phyloP scores from a whole-genome alignment of 2,113 vertebrate species.

The Actenoides hombroni region DNA sequence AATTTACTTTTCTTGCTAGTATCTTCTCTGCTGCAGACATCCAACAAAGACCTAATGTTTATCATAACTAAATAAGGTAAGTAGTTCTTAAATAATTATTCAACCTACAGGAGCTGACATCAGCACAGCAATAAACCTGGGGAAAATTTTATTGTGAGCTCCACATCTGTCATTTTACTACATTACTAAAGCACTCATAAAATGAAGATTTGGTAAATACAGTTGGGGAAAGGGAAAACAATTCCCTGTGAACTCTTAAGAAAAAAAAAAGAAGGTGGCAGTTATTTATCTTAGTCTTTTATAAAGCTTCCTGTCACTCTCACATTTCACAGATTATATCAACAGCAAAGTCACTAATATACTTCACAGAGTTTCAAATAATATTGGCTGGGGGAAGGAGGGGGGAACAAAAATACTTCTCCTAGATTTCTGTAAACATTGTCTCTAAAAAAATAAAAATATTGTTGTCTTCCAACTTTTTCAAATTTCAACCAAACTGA shows the following conservation, averaged over 20 bases:
- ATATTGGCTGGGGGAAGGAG: not conserved
- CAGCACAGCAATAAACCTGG: not conserved
- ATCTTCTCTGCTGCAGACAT: not conserved
- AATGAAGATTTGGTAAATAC: not conserved
- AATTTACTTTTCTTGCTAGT: not conserved
- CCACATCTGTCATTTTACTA: not conserved
- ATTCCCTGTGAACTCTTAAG: not conserved
- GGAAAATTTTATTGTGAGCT: not conserved
- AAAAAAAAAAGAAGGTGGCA: not conserved
- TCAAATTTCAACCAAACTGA: not conserved
- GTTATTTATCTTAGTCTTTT: not conserved
- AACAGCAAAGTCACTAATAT: not conserved
- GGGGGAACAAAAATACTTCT: fast-evolving
- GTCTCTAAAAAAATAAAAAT: not conserved
- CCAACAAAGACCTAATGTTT: not conserved
- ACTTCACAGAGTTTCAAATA: not conserved
- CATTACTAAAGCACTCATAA: not conserved
- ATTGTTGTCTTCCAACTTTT: not conserved
- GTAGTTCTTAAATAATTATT: not conserved
- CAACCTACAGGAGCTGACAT: not conserved
- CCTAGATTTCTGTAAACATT: not conserved
- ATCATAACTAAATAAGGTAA: not conserved
- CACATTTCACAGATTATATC: not conserved
- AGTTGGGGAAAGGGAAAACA: not conserved
- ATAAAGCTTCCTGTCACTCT: not conserved